phyloP scores from a whole-genome alignment of 2,113 vertebrate genomes.

The Corythoichthys intestinalis region DNA sequence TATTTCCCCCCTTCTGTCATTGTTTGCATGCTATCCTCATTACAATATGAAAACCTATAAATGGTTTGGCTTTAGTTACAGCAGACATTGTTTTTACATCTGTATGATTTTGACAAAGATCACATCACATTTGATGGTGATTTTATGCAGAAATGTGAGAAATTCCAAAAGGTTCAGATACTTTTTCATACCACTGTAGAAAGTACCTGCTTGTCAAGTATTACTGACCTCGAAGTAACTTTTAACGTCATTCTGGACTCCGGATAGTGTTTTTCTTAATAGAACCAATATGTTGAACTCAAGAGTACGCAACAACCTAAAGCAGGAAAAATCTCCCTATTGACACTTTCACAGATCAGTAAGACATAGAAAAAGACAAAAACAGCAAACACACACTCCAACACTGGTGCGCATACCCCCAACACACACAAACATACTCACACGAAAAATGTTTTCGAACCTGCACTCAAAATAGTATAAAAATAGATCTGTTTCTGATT shows the following conservation, averaged over 20 bases:
- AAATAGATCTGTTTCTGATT: constrained; percentile 89
- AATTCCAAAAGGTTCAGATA: too few species aligned
- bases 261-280: constrained; percentile 12
- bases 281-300: constrained; percentile 3
- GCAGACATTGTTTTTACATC: too few species aligned
- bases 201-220: background rate
- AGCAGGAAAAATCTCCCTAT: constrained; percentile 20
- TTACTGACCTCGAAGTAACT: constrained; percentile 2
- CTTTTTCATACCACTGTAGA: too few species aligned
- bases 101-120: too few species aligned
- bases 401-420: constrained; percentile 22
- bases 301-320: background rate
- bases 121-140: too few species aligned
- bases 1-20: too few species aligned
- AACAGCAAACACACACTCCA: constrained; percentile 38
- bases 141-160: too few species aligned
- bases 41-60: too few species aligned
- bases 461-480: constrained; percentile 83
- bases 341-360: constrained; percentile 59
- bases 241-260: constrained; percentile 3
- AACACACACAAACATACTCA: background rate
- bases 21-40: too few species aligned
- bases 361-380: constrained; percentile 13
- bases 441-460: constrained; percentile 28
- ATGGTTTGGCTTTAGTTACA: too few species aligned